Conservation (phyloP, 1,140 invertebrate genomes). For the Calycopis cecrops region DNA sequence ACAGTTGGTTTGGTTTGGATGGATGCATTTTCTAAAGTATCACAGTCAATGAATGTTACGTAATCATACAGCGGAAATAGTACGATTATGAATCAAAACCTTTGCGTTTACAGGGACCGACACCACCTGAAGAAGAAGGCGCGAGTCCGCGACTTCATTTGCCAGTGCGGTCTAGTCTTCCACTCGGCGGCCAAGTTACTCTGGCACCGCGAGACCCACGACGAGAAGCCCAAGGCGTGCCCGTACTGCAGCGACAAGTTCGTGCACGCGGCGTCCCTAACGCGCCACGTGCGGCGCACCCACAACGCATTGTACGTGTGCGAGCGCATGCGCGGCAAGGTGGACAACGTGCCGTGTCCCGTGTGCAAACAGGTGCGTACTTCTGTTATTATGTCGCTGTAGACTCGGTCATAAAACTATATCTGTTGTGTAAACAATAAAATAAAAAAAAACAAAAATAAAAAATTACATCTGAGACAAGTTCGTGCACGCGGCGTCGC, state of each 20-base stretch:
- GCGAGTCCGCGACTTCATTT: conserved; percentile 82
- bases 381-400: no score
- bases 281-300: conserved; percentile 86
- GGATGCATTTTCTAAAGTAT: no score
- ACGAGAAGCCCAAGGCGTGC: conserved; percentile 87
- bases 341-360: conserved; percentile 85
- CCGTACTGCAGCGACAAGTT: conserved; percentile 89
- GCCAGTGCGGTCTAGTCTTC: conserved; percentile 87
- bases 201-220: conserved; percentile 91
- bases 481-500: conserved; percentile 86
- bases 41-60: no score
- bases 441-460: no score
- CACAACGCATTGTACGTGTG: conserved; percentile 87
- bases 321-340: conserved; percentile 59
- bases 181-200: conserved; percentile 87
- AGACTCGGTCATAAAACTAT: no score
- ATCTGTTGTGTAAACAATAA: no score
- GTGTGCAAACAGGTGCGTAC: conserved; percentile 80
- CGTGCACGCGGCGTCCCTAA: conserved; percentile 86
- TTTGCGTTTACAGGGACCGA: conserved; percentile 42
- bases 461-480: conserved; percentile 87
- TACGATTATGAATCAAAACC: background rate
- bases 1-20: no score
- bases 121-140: conserved; percentile 60
- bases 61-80: conserved; percentile 32